Conservation (phyloP, 2,113 vertebrate genomes). For the Illadopsis cleaveri region DNA sequence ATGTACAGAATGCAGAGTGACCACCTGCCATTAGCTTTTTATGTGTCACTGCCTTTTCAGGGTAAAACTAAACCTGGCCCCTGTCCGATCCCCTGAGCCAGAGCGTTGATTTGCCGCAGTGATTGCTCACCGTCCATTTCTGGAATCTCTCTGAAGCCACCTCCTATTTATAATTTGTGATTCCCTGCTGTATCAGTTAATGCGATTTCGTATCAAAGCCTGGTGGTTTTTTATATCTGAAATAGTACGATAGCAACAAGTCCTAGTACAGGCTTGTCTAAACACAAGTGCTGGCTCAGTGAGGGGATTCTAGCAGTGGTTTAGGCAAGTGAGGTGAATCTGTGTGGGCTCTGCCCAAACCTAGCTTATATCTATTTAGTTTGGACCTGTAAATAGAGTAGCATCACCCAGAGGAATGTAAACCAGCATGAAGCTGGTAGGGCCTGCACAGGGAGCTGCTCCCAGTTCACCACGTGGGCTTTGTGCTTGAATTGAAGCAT, state of each 20-base stretch:
- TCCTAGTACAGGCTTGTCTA: background rate
- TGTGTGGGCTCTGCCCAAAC: background rate
- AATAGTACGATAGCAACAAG: background rate
- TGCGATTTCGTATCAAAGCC: background rate
- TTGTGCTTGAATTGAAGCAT: background rate
- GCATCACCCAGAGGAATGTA: background rate
- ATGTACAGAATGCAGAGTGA: constrained; percentile 31
- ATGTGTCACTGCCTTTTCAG: constrained; percentile 45
- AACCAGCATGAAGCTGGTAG: background rate
- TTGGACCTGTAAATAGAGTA: background rate
- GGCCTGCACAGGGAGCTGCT: rapidly evolving
- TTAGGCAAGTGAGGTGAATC: background rate
- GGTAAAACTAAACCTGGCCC: constrained; percentile 4
- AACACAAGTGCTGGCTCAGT: background rate
- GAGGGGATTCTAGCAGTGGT: background rate
- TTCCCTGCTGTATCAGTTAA: background rate
- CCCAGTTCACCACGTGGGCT: rapidly evolving
- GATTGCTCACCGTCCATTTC: constrained; percentile 47
- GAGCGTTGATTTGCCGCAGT: constrained; percentile 33
- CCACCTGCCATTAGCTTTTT: constrained; percentile 34
- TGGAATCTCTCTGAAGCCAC: constrained; percentile 18
- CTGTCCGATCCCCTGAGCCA: background rate
- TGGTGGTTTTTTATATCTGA: background rate
- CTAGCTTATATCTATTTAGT: background rate
- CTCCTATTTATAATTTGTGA: constrained; percentile 55